Evolutionary conservation across 2,113 vertebrate species (phyloP), one percentile per base, ranked within the genome.

Genomic region (Murina feae): DNA sequence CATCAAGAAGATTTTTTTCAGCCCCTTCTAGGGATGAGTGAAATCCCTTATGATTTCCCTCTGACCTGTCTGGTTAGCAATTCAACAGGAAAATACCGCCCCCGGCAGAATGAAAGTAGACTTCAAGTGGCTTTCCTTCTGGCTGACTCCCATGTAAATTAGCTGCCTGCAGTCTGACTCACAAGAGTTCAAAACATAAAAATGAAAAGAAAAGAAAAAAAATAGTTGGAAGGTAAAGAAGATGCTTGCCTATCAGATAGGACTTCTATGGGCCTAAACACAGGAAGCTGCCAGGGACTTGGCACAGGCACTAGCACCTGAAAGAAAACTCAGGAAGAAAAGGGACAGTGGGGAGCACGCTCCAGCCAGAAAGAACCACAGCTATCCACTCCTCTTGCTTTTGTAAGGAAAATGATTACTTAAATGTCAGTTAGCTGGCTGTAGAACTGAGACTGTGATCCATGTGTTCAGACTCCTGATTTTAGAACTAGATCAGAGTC

Each of bases 151-250:
- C 51, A 96, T 93, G 93, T 93, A 97, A 97, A 97, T 95, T 90
- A 97, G 92, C 90, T 97, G 92, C 88, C 88, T 95, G 72, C 76
- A 97, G 97, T 81, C 90, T 96, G 96, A 97, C 87, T 96, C 96
- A 95, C 5, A 93, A 60, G 79, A 93, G 63, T 85, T 96, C 87
- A 97, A 96, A 97, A 93, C 78, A 88, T 72, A 92, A 97, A 96
- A 91, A 91, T 11, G 39, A 25, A 87, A 55, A 47, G 37, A 23
- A 20, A 39, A 71, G 76, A 80, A 60, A 76, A 51, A 66, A 39
- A 32, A 79, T 2, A 90, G 78, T 92, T 94, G 5, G 28, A 96
- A 94, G 80, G 87, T 89, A 85, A 86, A 44, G 35, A 37, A 91
- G 84, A 95, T 35, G 44, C 76, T 51, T 72, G 47, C 39, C 60